Evolutionary conservation across 2,113 vertebrate genomes (phyloP), one percentile per base, ranked within the genome.

Genomic region (Thalassarche chlororhynchos): DNA sequence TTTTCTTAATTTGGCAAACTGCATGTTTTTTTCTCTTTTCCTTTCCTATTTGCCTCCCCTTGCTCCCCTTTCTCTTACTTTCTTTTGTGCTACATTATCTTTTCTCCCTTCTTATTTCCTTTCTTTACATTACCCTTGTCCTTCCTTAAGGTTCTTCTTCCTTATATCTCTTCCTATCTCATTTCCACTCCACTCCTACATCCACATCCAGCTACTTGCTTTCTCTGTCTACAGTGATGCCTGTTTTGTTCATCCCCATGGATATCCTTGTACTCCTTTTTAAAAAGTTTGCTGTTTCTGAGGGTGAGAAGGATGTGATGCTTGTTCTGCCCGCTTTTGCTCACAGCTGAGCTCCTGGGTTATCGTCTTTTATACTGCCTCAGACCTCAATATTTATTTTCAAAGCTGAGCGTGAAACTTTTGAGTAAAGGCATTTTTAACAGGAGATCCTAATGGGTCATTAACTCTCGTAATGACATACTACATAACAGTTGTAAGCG

Each of bases 371-470:
- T 77, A 47, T 84, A 36, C 38, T 58, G 29, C 46, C 60, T 86
- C 5, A 2, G 65, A 95, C 44, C 17, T 84, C 71, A 51, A 65
- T 57, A 52, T 93, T 89, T 93, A 52, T 75, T 92, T 95, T 92
- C 90, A 86, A 94, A 92, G 71, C 65, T 75, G 42, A 80, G 25
- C 55, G 44, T 84, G 71, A 96, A 93, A 94, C 55, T 92, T 94
- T 20, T 69, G 65, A 84, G 57, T 87, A 91, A 86, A 92, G 38
- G 15, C 46, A 85, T 88, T 90, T 94, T 85, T 91, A 90, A 62
- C 74, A 84, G 80, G 64, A 78, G 92, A 71, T 87, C 47, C 86
- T 87, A 68, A 92, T 82, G 83, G 83, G 18, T 89, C 89, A 75
- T 94, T 94, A 96, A 61, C 44, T 95, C 60, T 21, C 6, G 1